phyloP scores from a whole-genome alignment of 2,888 invertebrate species.

The Cataglyphis livida region DNA sequence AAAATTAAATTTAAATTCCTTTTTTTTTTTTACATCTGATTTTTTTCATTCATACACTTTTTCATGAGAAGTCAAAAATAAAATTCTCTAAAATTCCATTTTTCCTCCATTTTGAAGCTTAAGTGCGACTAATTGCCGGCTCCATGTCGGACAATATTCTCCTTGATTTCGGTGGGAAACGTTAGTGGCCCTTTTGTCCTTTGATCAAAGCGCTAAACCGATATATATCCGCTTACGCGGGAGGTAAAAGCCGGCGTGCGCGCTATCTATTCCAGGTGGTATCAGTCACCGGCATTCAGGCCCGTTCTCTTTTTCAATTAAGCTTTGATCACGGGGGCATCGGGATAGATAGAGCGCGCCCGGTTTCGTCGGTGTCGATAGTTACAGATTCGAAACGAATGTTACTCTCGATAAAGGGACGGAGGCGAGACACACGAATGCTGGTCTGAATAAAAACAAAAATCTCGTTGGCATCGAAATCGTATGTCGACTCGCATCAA shows the following conservation, averaged over 20 bases:
- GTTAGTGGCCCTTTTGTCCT: constrained; percentile 19
- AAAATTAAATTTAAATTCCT: background rate
- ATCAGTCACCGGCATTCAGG: constrained; percentile 73
- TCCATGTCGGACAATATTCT: constrained; percentile 30
- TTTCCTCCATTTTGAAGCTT: background rate
- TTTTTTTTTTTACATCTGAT: background rate
- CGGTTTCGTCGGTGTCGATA: constrained; percentile 58
- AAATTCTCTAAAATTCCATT: background rate
- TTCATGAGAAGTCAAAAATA: background rate
- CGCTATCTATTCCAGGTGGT: constrained; percentile 73
- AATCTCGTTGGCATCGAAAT: constrained; percentile 61
- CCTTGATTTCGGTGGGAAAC: constrained; percentile 15
- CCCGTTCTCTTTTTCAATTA: constrained; percentile 79
- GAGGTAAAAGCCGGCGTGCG: constrained; percentile 60
- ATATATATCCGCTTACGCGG: constrained; percentile 46
- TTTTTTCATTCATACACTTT: background rate
- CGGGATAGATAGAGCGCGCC: constrained; percentile 69
- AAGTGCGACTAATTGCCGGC: constrained; percentile 14
- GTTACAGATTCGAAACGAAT: constrained; percentile 62
- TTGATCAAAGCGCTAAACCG: constrained; percentile 49
- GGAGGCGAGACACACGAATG: constrained; percentile 14
- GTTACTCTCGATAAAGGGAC: constrained; percentile 60
- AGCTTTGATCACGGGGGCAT: constrained; percentile 77
- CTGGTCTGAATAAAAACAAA: constrained; percentile 23
- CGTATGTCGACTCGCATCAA: constrained; percentile 42